Evolutionary conservation across 2,113 vertebrate genomes (phyloP).

Genomic region (Entomyzon cyanotis): DNA sequence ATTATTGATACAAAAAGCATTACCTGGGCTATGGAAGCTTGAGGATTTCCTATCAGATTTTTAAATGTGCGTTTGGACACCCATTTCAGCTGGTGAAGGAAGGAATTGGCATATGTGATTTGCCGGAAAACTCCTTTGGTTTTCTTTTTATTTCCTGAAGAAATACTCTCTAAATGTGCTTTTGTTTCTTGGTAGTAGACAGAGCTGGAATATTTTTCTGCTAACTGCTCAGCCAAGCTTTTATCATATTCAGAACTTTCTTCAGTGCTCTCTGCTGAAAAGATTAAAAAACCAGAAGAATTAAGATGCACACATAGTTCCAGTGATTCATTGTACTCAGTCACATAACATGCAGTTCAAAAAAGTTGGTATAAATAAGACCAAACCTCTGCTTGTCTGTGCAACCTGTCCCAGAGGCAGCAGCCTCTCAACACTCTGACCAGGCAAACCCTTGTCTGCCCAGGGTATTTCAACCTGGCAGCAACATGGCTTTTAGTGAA

Average conservation of each 20-base stretch:
- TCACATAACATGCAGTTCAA: not conserved
- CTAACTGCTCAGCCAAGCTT: slow-evolving; percentile 79
- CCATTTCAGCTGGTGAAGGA: slow-evolving; percentile 90
- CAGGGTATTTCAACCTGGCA: not conserved
- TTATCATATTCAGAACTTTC: not conserved
- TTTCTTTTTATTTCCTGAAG: slow-evolving; percentile 52
- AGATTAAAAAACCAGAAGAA: not conserved
- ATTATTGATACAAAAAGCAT: not conserved
- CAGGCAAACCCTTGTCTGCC: not conserved
- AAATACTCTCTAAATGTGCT: slow-evolving; percentile 74
- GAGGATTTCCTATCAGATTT: slow-evolving; percentile 88
- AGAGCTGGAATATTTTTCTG: slow-evolving; percentile 78
- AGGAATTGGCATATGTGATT: slow-evolving; percentile 83
- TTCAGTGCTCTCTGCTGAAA: slow-evolving; percentile 14
- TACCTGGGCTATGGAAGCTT: slow-evolving; percentile 93
- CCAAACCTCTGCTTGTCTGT: not conserved
- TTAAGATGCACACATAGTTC: not conserved
- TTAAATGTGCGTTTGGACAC: slow-evolving; percentile 86
- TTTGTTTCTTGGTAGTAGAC: slow-evolving; percentile 72
- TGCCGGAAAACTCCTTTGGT: slow-evolving; percentile 48
- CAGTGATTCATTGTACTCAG: not conserved
- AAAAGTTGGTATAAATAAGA: not conserved
- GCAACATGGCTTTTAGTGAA: not conserved
- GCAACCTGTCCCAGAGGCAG: not conserved
- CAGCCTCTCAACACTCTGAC: not conserved